Conservation (phyloP, 2,797 vertebrate genomes). For the Cygnus olor region DNA sequence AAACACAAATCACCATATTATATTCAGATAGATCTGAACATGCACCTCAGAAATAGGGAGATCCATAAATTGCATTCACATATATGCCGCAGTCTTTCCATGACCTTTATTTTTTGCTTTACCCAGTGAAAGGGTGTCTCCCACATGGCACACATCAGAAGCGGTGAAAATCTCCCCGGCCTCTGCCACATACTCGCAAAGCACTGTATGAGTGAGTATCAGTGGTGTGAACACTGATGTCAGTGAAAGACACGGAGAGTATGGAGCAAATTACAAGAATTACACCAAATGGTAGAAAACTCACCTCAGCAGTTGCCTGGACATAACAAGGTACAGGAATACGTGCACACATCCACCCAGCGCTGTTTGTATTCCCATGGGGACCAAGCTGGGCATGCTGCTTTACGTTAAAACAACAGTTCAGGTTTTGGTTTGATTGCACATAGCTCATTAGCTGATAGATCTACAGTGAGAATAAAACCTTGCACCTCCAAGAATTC, state of each 20-base stretch:
- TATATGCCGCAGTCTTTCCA: not conserved
- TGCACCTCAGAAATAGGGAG: not conserved
- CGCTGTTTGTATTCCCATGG: rapidly evolving
- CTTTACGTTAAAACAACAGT: not conserved
- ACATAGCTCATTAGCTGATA: not conserved
- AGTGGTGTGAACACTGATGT: rapidly evolving
- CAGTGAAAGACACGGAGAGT: rapidly evolving
- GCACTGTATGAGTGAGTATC: not conserved
- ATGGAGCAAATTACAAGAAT: not conserved
- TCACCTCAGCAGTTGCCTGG: not conserved
- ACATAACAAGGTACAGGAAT: not conserved
- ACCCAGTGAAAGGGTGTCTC: rapidly evolving
- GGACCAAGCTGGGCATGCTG: rapidly evolving
- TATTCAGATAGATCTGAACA: no score
- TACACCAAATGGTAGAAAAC: not conserved
- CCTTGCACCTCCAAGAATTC: not conserved
- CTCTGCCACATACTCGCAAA: not conserved
- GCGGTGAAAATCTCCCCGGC: rapidly evolving
- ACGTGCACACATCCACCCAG: not conserved
- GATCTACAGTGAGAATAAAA: not conserved
- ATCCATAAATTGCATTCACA: not conserved
- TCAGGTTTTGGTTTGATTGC: not conserved
- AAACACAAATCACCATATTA: not conserved
- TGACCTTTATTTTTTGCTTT: not conserved
- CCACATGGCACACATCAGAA: not conserved